phyloP scores from a whole-genome alignment of 2,797 vertebrate species.

The Poecilia velifera region DNA sequence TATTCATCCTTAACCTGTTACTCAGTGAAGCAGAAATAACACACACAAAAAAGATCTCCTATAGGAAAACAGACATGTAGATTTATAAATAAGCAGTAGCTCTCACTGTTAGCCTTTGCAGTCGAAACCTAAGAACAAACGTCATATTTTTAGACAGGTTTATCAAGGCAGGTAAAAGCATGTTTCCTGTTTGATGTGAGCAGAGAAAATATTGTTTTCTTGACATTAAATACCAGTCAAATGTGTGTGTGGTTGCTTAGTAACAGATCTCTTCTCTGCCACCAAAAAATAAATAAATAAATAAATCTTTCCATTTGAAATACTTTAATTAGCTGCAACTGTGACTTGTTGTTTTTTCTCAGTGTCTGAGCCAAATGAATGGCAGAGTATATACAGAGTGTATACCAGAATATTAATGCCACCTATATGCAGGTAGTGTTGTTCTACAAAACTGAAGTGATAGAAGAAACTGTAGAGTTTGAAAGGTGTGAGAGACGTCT shows the following conservation, averaged over 20 bases:
- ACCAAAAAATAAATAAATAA: neutral
- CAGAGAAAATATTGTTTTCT: neutral
- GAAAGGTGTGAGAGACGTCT: too few species aligned
- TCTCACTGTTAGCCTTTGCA: neutral
- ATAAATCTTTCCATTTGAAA: neutral
- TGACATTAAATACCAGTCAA: neutral
- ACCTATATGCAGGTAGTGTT: neutral
- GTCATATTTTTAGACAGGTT: neutral
- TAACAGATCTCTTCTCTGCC: neutral
- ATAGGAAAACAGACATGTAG: neutral
- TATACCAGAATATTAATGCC: neutral
- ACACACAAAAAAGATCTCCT: neutral
- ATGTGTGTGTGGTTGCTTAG: neutral
- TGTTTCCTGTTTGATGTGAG: neutral
- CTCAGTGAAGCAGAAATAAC: neutral
- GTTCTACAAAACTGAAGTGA: neutral
- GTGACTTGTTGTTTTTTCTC: neutral
- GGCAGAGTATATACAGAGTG: neutral
- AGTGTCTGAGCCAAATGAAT: neutral
- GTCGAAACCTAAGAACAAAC: neutral
- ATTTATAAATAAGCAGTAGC: neutral
- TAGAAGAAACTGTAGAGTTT: neutral
- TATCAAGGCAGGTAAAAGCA: neutral
- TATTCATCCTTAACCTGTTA: neutral
- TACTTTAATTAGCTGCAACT: conserved; percentile 5